phyloP scores from a whole-genome alignment of 2,888 invertebrate species.

The Drosophila macrospina region DNA sequence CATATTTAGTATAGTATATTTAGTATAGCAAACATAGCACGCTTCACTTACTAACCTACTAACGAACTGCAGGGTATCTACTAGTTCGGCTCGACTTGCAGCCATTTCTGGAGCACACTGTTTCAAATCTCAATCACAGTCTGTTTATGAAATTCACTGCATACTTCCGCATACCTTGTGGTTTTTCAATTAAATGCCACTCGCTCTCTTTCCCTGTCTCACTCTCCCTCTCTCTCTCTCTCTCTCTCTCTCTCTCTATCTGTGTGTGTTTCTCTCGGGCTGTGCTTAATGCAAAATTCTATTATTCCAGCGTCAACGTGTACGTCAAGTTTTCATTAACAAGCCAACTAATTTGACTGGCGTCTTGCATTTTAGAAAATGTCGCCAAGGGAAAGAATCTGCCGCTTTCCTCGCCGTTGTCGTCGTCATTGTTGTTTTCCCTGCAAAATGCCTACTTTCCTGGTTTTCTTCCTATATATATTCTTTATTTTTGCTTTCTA shows the following conservation, averaged over 20 bases:
- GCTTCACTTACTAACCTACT: too few species aligned
- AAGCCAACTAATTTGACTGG: slow-evolving; percentile 64
- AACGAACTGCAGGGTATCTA: too few species aligned
- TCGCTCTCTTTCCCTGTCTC: neutral
- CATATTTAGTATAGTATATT: too few species aligned
- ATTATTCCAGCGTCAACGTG: slow-evolving; percentile 44
- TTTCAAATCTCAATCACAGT: neutral
- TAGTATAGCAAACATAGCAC: too few species aligned
- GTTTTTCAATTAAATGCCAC: neutral
- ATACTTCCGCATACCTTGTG: neutral
- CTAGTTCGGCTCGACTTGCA: neutral
- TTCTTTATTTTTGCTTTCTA: neutral
- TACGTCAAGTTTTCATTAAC: slow-evolving; percentile 58
- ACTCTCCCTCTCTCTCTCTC: neutral
- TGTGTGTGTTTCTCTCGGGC: neutral
- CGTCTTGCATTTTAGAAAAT: slow-evolving; percentile 48
- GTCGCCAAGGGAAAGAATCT: slow-evolving; percentile 28
- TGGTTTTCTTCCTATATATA: neutral
- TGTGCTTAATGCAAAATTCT: slow-evolving; percentile 59
- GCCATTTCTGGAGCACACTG: neutral
- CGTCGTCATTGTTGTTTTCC: neutral
- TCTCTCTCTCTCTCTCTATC: neutral
- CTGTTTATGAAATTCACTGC: slow-evolving; percentile 7
- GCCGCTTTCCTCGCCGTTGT: neutral
- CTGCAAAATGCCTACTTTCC: slow-evolving; percentile 35